Evolutionary conservation across 1,140 invertebrate genomes (phyloP).

Genomic region (Pachypeltis micranthus): DNA sequence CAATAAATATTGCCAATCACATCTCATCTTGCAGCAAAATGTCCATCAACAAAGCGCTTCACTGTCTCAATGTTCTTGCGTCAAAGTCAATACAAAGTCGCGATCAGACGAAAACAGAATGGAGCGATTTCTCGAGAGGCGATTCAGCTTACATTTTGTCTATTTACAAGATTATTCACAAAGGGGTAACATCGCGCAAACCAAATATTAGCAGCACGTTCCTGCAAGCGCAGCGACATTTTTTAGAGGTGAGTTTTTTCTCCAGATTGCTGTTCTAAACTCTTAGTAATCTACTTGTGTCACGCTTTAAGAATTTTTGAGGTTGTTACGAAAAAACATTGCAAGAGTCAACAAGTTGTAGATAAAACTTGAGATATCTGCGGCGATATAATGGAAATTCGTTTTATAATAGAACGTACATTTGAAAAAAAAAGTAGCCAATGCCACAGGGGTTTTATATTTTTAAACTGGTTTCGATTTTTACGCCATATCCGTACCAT

Average conservation of each 20-base stretch:
- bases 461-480: too few relatives aligned
- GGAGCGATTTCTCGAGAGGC: conserved; percentile 1
- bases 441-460: too few relatives aligned
- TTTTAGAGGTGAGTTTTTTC: conserved; percentile 3
- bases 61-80: conserved; percentile 2
- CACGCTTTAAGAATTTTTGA: too few relatives aligned
- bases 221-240: not conserved
- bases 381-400: not conserved
- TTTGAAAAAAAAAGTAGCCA: too few relatives aligned
- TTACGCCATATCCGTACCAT: too few relatives aligned
- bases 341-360: not conserved
- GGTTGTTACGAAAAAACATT: too few relatives aligned
- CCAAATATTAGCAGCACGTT: conserved; percentile 3
- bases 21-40: not conserved
- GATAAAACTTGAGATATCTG: not conserved
- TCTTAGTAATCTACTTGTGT: too few relatives aligned
- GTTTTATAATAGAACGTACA: too few relatives aligned
- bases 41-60: not conserved
- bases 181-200: conserved; percentile 8
- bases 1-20: not conserved
- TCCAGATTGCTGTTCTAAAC: not conserved
- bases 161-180: conserved; percentile 13
- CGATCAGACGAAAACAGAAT: not conserved
- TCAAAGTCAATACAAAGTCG: not conserved
- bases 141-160: conserved; percentile 9